Conservation (phyloP, 2,888 invertebrate species). For the Fabriciana adippe region DNA sequence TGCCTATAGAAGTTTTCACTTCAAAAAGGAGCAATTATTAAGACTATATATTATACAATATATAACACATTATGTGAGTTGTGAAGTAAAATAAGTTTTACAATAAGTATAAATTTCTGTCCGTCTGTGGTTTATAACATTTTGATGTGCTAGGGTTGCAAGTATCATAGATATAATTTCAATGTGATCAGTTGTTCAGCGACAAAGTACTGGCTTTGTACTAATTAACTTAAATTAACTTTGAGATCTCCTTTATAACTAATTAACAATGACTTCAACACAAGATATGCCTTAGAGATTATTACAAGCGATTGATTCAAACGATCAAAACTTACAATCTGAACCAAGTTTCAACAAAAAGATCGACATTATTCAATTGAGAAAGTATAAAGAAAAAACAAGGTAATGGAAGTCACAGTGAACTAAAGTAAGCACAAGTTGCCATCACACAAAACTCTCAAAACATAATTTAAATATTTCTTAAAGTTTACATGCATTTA, state of each 20-base stretch:
- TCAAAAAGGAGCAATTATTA: too few relatives aligned
- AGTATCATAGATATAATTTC: background rate
- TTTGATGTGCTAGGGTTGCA: background rate
- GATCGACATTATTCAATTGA: background rate
- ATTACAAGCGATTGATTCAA: background rate
- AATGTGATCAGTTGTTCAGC: background rate
- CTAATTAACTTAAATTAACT: conserved; percentile 49
- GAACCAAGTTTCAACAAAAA: too few relatives aligned
- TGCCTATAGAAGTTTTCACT: too few relatives aligned
- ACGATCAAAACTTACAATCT: too few relatives aligned
- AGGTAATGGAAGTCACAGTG: background rate
- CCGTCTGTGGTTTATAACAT: too few relatives aligned
- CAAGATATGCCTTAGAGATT: too few relatives aligned
- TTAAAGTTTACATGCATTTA: too few relatives aligned
- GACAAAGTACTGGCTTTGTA: conserved; percentile 46
- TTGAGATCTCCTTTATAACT: conserved; percentile 56
- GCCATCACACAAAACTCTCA: background rate
- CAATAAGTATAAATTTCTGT: too few relatives aligned
- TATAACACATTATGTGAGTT: too few relatives aligned
- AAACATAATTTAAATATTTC: background rate
- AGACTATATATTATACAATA: too few relatives aligned
- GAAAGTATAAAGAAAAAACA: background rate
- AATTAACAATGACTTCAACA: conserved; percentile 45
- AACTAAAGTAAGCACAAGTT: background rate
- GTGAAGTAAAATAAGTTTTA: too few relatives aligned